Evolutionary conservation across 2,888 invertebrate genomes (phyloP).

Genomic region (Platerodrilus igneus): DNA sequence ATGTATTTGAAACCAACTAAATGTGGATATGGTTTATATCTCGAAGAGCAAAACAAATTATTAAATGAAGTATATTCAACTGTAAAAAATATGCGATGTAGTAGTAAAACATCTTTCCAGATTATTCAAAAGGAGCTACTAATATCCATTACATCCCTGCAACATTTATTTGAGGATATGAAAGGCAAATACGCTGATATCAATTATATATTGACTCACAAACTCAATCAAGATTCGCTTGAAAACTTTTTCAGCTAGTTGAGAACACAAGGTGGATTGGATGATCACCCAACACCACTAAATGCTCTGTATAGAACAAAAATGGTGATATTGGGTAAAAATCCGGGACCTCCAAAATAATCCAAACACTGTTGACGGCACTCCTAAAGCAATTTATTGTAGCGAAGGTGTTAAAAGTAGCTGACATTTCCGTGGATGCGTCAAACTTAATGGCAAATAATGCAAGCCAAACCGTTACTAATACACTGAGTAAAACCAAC

Average conservation of each 20-base stretch:
- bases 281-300: slow-evolving; percentile 9
- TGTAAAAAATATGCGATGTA: slow-evolving; percentile 6
- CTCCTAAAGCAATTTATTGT: neutral
- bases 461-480: too few relatives aligned
- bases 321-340: slow-evolving; percentile 9
- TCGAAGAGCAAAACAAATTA: slow-evolving; percentile 9
- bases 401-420: too few relatives aligned
- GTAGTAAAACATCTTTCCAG: slow-evolving; percentile 7
- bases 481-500: too few relatives aligned
- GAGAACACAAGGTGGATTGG: neutral
- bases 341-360: too few relatives aligned
- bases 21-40: slow-evolving; percentile 10
- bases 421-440: too few relatives aligned
- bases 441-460: too few relatives aligned
- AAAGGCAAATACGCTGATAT: slow-evolving; percentile 3
- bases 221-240: slow-evolving; percentile 7
- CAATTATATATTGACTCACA: slow-evolving; percentile 4
- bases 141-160: slow-evolving; percentile 9
- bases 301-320: slow-evolving; percentile 1
- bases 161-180: slow-evolving; percentile 10
- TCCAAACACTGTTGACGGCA: too few relatives aligned
- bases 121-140: slow-evolving; percentile 11
- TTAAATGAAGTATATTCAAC: slow-evolving; percentile 7
- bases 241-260: slow-evolving; percentile 9
- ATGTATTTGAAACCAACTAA: too few relatives aligned